Percentiles rank a stretch among this genome's conserved stretches.
Evolutionary conservation across 1,140 invertebrate genomes (phyloP).

Genomic region (Drosophila ficusphila): DNA sequence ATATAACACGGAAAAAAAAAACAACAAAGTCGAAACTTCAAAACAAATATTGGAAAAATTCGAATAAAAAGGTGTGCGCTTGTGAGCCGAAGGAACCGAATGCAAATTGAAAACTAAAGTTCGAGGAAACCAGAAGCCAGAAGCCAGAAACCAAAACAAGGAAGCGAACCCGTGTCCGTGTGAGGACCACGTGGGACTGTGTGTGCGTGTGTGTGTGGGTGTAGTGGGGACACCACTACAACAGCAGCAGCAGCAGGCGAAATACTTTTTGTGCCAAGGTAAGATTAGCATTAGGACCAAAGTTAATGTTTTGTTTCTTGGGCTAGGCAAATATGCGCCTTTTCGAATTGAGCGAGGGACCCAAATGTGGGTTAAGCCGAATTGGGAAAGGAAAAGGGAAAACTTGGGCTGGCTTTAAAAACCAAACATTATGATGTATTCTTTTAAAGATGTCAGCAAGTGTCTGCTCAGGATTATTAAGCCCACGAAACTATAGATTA

Average conservation of each 20-base stretch:
- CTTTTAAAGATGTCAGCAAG: background rate
- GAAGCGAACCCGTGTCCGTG: conserved; percentile 28
- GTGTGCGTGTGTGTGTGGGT: conserved; percentile 12
- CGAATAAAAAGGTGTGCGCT: background rate
- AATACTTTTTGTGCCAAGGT: conserved; percentile 61
- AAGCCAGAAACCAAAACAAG: conserved; percentile 41
- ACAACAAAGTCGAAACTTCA: conserved; percentile 20
- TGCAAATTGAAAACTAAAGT: conserved; percentile 33
- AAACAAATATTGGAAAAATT: conserved; percentile 14
- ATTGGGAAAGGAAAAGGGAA: background rate
- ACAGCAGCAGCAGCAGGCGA: conserved; percentile 26
- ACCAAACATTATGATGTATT: background rate
- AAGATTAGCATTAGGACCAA: conserved; percentile 59
- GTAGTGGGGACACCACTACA: conserved; percentile 20
- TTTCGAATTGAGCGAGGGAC: background rate
- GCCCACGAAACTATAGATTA: background rate
- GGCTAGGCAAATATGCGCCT: conserved; percentile 34
- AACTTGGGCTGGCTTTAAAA: conserved; percentile 4
- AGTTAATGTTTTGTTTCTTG: conserved; percentile 35
- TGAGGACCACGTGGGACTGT: conserved; percentile 4
- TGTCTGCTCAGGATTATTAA: background rate
- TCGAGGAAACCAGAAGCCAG: conserved; percentile 25
- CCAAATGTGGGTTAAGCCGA: conserved; percentile 37
- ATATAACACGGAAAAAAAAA: conserved; percentile 1
- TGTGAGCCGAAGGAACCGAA: conserved; percentile 3